Evolutionary conservation across 2,888 invertebrate species (phyloP).

Genomic region (Dasypogon diadema): DNA sequence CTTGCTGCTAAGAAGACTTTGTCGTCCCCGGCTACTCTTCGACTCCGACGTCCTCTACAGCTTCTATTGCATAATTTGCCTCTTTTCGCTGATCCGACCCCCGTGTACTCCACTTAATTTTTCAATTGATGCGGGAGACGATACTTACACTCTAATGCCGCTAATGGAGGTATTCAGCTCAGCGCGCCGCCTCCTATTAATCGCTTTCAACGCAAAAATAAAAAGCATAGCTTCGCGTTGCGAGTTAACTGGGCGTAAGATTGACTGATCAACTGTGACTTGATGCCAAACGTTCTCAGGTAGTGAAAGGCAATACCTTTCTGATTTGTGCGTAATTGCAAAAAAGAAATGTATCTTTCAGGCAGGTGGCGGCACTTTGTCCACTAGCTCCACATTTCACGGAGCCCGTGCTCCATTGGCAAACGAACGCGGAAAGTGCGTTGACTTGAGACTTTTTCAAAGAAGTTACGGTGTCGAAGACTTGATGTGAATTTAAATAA

Average conservation of each 20-base stretch:
- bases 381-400: neutral
- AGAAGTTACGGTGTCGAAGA: neutral
- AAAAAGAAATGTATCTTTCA: neutral
- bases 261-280: constrained; percentile 11
- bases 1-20: neutral
- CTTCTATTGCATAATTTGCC: no score
- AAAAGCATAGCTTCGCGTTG: neutral
- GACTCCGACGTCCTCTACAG: no score
- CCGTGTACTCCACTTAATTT: no score
- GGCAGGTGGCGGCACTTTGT: neutral
- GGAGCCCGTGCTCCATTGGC: neutral
- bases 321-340: neutral
- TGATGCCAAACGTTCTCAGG: neutral
- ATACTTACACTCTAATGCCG: no score
- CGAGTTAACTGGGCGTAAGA: constrained; percentile 4
- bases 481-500: no score
- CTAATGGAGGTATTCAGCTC: no score
- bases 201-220: neutral
- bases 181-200: no score
- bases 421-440: neutral
- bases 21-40: no score
- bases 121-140: no score
- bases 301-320: constrained; percentile 12
- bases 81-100: no score
- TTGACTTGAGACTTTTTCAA: neutral